Percentiles rank a stretch among this genome's conserved stretches.
phyloP scores from a whole-genome alignment of 2,113 vertebrate species.

The Leucoraja erinaceus region DNA sequence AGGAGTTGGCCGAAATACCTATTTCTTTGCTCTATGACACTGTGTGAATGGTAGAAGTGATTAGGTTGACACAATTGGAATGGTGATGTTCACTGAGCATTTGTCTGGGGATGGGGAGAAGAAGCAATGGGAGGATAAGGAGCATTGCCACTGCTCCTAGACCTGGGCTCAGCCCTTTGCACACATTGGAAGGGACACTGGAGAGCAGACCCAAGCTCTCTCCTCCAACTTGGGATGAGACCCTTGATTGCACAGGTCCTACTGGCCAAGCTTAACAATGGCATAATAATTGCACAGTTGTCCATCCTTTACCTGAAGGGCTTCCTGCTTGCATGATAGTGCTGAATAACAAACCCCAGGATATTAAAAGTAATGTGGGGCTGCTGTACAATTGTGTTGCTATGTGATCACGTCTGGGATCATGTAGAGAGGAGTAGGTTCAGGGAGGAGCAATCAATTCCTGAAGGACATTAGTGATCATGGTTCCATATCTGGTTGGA shows the following conservation, averaged over 20 bases:
- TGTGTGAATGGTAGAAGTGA: neutral
- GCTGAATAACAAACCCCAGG: neutral
- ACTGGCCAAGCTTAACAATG: neutral
- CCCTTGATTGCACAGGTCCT: too few relatives aligned
- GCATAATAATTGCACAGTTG: neutral
- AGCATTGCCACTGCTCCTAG: too few relatives aligned
- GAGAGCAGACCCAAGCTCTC: neutral
- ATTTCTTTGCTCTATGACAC: too few relatives aligned
- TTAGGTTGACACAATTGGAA: too few relatives aligned
- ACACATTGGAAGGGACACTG: neutral
- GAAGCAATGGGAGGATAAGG: neutral
- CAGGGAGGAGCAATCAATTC: neutral
- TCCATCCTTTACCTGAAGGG: neutral
- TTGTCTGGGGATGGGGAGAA: neutral
- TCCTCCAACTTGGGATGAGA: neutral
- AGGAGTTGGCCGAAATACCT: too few relatives aligned
- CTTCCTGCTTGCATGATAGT: neutral
- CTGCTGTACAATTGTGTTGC: neutral
- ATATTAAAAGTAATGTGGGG: too few relatives aligned
- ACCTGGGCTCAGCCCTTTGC: too few relatives aligned
- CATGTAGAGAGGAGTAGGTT: neutral
- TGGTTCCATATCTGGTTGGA: neutral
- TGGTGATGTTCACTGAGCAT: neutral
- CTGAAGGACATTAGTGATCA: neutral
- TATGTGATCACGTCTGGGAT: neutral